Evolutionary conservation across 1,140 invertebrate species (phyloP).

Genomic region (Atta cephalotes): DNA sequence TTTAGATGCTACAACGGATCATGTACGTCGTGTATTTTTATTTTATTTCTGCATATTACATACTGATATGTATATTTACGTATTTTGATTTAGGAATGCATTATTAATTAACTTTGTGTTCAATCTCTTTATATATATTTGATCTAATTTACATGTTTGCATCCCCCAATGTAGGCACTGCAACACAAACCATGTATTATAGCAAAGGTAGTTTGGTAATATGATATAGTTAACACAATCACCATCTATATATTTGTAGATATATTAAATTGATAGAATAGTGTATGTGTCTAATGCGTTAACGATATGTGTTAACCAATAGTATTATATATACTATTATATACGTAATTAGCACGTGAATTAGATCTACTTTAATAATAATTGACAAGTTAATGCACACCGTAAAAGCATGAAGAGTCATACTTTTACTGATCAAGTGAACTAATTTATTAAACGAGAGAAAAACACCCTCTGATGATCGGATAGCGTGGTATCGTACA

Average conservation of each 20-base stretch:
- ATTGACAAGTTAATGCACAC: constrained; percentile 34
- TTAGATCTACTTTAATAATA: constrained; percentile 37
- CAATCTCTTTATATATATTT: constrained; percentile 15
- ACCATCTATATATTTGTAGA: background rate
- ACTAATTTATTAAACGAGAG: constrained; percentile 51
- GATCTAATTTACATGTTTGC: constrained; percentile 37
- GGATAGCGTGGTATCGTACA: constrained; percentile 8
- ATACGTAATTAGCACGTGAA: constrained; percentile 9
- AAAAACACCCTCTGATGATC: constrained; percentile 4
- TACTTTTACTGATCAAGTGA: background rate
- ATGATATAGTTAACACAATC: constrained; percentile 26
- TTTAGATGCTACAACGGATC: background rate
- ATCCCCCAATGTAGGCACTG: background rate
- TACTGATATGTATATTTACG: background rate
- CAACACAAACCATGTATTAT: background rate
- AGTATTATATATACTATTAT: constrained; percentile 1
- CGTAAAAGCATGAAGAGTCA: constrained; percentile 44
- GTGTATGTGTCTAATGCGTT: constrained; percentile 23
- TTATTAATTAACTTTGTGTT: background rate
- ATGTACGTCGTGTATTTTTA: constrained; percentile 1
- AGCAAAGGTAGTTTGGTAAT: background rate
- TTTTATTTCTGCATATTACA: background rate
- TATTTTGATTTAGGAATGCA: constrained; percentile 19
- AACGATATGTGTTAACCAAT: constrained; percentile 42
- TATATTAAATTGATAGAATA: constrained; percentile 42